Evolutionary conservation across 2,797 vertebrate species (phyloP).

Genomic region (Chaunax sp.): DNA sequence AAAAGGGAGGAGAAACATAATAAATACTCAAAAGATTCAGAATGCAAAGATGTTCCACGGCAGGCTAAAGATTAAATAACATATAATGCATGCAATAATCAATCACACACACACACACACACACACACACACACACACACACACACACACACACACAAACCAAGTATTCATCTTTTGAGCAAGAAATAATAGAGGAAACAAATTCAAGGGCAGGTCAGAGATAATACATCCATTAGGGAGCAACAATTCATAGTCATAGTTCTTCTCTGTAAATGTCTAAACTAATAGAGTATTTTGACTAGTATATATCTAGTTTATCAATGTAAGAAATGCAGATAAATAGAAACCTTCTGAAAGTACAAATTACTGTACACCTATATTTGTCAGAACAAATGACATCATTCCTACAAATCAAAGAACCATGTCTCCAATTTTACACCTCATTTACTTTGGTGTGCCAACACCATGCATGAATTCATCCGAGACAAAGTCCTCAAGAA

Average conservation of each 20-base stretch:
- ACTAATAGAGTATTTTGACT: too few relatives aligned
- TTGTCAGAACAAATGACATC: background rate
- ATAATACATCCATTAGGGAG: background rate
- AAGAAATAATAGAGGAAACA: background rate
- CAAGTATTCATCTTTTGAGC: background rate
- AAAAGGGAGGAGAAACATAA: slow-evolving; percentile 72
- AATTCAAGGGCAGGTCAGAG: slow-evolving; percentile 6
- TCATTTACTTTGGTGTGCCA: slow-evolving; percentile 15
- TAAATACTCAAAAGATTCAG: slow-evolving; percentile 74
- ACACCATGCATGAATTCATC: slow-evolving; percentile 19
- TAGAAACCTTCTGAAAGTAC: background rate
- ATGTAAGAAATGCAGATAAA: background rate
- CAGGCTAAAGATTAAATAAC: slow-evolving; percentile 21
- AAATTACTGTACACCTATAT: background rate
- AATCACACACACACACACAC: background rate
- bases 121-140: background rate
- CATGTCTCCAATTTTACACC: background rate
- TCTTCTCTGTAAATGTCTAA: background rate
- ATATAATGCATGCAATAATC: slow-evolving; percentile 4
- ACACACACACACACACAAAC: background rate
- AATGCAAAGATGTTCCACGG: slow-evolving; percentile 46
- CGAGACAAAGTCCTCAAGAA: slow-evolving; percentile 16
- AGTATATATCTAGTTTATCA: background rate
- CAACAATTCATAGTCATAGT: background rate
- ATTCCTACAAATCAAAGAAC: slow-evolving; percentile 9